Evolutionary conservation across 2,888 invertebrate genomes (phyloP).

Genomic region (Cerastis leucographa): DNA sequence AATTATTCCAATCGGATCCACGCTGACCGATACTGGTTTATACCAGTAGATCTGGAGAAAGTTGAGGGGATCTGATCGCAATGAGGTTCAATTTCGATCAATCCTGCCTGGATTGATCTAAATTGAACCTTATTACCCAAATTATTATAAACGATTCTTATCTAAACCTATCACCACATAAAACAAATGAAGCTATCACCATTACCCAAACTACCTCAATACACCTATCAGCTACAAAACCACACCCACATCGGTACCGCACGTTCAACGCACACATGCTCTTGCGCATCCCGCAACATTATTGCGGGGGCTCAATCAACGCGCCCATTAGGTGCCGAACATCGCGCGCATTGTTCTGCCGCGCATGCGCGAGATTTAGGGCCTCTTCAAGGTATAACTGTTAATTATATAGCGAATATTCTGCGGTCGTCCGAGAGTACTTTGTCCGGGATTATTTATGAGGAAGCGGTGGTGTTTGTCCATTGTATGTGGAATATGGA

Average conservation of each 20-base stretch:
- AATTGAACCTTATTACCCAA: too few relatives aligned
- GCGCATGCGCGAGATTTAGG: conserved; percentile 82
- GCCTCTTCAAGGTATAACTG: conserved; percentile 85
- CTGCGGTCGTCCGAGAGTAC: conserved; percentile 79
- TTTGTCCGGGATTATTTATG: conserved; percentile 83
- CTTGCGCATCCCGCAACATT: conserved; percentile 73
- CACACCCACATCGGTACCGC: conserved; percentile 45
- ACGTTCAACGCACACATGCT: conserved; percentile 58
- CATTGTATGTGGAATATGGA: conserved; percentile 59
- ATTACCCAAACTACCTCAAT: conserved; percentile 18
- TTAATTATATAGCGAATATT: conserved; percentile 86
- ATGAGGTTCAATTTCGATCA: not conserved
- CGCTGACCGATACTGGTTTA: not conserved
- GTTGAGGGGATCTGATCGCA: not conserved
- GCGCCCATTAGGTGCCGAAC: conserved; percentile 84
- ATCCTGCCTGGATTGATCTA: too few relatives aligned
- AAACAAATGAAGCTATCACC: conserved; percentile 46
- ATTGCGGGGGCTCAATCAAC: conserved; percentile 80
- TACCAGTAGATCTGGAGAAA: not conserved
- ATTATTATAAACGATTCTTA: not conserved
- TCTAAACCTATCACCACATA: not conserved
- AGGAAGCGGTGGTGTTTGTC: conserved; percentile 73
- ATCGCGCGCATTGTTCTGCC: conserved; percentile 83
- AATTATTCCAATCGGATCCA: not conserved
- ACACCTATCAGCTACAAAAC: conserved; percentile 34